These are phyloP conservation scores for Sturnus vulgaris DNA, from an alignment of 2,113 vertebrate species.

Conservation along the genomic window DNA sequence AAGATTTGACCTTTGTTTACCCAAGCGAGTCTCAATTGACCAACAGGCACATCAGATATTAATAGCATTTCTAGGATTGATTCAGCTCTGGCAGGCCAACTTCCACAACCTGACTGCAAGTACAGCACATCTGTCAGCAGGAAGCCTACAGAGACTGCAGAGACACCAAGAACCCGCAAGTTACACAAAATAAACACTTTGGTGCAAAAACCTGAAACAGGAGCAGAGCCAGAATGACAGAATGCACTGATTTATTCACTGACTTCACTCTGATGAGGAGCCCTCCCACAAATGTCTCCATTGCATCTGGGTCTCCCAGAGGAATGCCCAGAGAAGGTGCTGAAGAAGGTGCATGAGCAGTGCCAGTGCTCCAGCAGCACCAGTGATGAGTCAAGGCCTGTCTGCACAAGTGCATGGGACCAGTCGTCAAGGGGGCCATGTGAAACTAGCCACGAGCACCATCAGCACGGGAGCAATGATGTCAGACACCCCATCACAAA, in stretches of 20 bases:
- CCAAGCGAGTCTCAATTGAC: neutral
- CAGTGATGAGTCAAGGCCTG: neutral
- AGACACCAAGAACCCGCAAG: neutral
- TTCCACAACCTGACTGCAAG: neutral
- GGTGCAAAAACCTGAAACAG: neutral
- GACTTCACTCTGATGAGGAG: neutral
- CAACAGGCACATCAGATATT: slow-evolving; percentile 22
- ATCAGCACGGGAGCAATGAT: rapidly evolving
- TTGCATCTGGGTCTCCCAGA: neutral
- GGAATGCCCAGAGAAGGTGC: neutral
- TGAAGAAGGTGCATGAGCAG: neutral
- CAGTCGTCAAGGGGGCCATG: neutral
- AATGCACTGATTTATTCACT: neutral
- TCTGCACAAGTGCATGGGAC: neutral
- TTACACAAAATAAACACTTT: neutral
- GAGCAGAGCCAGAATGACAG: neutral
- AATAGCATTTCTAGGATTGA: slow-evolving; percentile 27
- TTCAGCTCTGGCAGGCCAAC: neutral
- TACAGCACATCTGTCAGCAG: neutral
- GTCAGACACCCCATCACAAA: rapidly evolving
- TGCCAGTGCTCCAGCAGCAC: neutral
- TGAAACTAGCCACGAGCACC: neutral
- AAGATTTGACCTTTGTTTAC: slow-evolving; percentile 34
- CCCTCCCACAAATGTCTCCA: neutral
- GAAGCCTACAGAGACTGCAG: neutral